A percentile compares a stretch with the other conserved stretches of the same genome.
Evolutionary conservation across 2,888 invertebrate genomes (phyloP).

Genomic region (Dugesia japonica): DNA sequence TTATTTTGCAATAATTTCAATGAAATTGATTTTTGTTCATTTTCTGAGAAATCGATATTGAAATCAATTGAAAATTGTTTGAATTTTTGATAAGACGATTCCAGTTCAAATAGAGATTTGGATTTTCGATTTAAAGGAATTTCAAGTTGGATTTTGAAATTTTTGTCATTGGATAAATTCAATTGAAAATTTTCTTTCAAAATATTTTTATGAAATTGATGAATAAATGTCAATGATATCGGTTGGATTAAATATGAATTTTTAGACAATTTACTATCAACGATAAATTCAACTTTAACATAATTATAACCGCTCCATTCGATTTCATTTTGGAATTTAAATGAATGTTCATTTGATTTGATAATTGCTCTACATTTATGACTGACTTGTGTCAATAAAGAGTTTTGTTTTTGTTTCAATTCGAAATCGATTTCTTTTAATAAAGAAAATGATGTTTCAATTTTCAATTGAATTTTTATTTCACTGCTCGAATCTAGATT

Average conservation of each 20-base stretch:
- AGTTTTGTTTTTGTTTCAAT: not conserved
- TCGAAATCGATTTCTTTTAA: not conserved
- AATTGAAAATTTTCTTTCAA: not conserved
- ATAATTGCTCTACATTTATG: not conserved
- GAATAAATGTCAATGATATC: not conserved
- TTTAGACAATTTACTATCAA: not conserved
- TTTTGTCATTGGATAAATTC: not conserved
- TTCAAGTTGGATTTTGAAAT: not conserved
- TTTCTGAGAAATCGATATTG: not conserved
- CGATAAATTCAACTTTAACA: not conserved
- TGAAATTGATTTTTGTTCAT: not conserved
- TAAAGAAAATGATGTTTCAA: not conserved
- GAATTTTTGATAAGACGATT: not conserved
- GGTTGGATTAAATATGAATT: not conserved
- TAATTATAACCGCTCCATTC: not conserved
- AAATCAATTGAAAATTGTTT: not conserved
- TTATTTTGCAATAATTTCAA: not conserved
- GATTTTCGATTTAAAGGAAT: not conserved
- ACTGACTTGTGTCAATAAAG: not conserved
- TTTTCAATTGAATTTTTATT: not conserved
- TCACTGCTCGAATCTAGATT: not conserved
- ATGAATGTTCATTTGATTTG: not conserved
- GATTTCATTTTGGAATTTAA: not conserved
- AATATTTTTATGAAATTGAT: slow-evolving; percentile 6
- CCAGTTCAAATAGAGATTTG: not conserved